Base-by-base conservation (phyloP, 2,113 vertebrate species). In the Clupea harengus region DNA sequence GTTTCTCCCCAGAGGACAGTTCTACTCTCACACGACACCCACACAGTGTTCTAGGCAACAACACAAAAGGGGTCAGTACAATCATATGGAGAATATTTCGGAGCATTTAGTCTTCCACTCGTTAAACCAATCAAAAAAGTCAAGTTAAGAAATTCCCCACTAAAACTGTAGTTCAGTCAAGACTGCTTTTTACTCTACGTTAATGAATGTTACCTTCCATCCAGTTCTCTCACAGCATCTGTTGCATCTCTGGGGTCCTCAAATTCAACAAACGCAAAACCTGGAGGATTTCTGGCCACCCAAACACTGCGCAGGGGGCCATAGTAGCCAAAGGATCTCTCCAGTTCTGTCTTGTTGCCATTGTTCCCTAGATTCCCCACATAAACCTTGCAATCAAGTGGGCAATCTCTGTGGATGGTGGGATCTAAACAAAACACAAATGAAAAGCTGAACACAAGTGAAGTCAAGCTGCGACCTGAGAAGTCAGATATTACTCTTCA, bases 251-350 rank as follows among this genome's bases (percentile, higher is more conserved):
- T 95, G 15, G 97, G 96, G 92, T 99, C 98, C 94, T 99, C 98
- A 94, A 99, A 99, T 84, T 99, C 98, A 84, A 99, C 97, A 89
- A 99, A 99, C 67, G 98, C 98, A 94, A 99, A 99, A 84, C 98
- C 98, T 9, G 98, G 98, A 57, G 98, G 98, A 91, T 98, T 99
- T 90, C 98, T 96, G 0, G 98, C 98, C 90, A 99, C 98, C 98
- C 98, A 99, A 28, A 99, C 98, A 64, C 97, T 99, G 81, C 98
- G 96, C 87, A 99, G 94, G 47, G n/a, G 98, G 87, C 98, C 98
- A 28, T 99, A 99, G 91, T 99, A 99, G 82, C 98, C 97, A 94
- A 99, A 99, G 2, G 98, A 95, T 84, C 97, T 94, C 89, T 99
- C 98, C 92, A 99, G 87, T 86, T 99, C 98, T 0, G 97, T 97